A percentile compares a stretch with the other conserved stretches of the same genome.
These are phyloP conservation scores for Calypte anna DNA, from an alignment of 2,113 vertebrate genomes.

Conservation along the genomic window DNA sequence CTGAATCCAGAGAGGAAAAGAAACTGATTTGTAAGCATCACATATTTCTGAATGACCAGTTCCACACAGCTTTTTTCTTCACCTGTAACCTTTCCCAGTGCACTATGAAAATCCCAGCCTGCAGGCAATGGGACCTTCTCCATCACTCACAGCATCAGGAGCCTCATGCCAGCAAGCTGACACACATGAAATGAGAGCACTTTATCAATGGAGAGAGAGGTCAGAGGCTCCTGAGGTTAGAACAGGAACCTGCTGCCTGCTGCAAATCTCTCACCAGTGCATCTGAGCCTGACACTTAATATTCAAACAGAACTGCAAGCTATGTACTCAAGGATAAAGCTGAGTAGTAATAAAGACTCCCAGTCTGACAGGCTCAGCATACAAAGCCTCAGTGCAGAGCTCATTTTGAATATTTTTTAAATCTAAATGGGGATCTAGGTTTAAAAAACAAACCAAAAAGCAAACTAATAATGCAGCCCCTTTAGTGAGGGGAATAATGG, in stretches of 20 bases:
- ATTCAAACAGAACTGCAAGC: slow-evolving; percentile 69
- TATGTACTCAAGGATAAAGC: slow-evolving; percentile 71
- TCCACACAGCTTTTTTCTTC: background rate
- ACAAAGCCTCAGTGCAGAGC: slow-evolving; percentile 44
- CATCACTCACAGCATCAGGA: background rate
- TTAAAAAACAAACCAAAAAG: too few species aligned
- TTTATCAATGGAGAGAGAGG: slow-evolving; percentile 39
- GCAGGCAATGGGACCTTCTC: background rate
- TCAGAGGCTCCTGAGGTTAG: slow-evolving; percentile 36
- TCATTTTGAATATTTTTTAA: slow-evolving; percentile 7
- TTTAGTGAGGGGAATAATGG: background rate
- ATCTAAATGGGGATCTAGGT: background rate
- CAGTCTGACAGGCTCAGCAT: slow-evolving; percentile 50
- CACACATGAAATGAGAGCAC: slow-evolving; percentile 40
- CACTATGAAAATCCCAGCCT: background rate
- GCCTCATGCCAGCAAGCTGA: background rate
- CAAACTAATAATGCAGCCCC: background rate
- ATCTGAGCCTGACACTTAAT: slow-evolving; percentile 73
- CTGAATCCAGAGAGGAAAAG: background rate
- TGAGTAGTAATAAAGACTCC: slow-evolving; percentile 62
- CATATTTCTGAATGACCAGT: background rate
- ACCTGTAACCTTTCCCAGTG: background rate
- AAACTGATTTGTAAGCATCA: background rate
- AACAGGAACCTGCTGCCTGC: slow-evolving; percentile 14
- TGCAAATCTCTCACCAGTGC: slow-evolving; percentile 55